phyloP scores from a whole-genome alignment of 2,888 invertebrate species.

The Dorcus parallelipipedus region DNA sequence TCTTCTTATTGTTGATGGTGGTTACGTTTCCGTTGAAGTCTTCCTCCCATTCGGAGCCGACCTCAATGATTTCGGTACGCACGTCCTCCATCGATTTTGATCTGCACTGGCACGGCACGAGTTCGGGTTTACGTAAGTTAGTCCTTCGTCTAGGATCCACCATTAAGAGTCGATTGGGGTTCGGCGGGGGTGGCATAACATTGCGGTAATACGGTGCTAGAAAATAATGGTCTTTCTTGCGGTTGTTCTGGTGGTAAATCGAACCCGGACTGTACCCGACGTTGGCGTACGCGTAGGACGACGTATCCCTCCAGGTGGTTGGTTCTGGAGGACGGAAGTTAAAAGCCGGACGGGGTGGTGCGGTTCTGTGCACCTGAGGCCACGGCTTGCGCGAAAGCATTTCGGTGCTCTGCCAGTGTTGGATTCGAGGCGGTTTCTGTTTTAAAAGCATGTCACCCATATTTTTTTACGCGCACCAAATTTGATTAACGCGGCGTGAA shows the following conservation, averaged over 20 bases:
- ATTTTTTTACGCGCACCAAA: constrained; percentile 13
- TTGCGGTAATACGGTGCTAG: constrained; percentile 67
- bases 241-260: constrained; percentile 35
- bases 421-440: constrained; percentile 57
- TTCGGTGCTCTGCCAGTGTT: constrained; percentile 46
- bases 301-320: constrained; percentile 36
- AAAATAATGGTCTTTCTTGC: constrained; percentile 59
- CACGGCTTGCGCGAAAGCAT: constrained; percentile 56
- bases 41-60: constrained; percentile 54
- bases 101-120: constrained; percentile 59
- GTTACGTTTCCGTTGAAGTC: constrained; percentile 63
- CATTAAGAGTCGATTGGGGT: constrained; percentile 40
- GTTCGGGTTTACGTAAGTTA: constrained; percentile 23
- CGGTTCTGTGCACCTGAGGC: constrained; percentile 57
- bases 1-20: constrained; percentile 46
- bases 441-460: constrained; percentile 64
- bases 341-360: constrained; percentile 51
- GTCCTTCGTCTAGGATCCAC: constrained; percentile 38
- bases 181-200: constrained; percentile 60
- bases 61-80: constrained; percentile 59
- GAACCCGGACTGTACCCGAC: constrained; percentile 28
- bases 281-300: constrained; percentile 23
- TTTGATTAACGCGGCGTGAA: constrained; percentile 4
- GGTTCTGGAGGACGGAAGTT: constrained; percentile 33
- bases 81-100: constrained; percentile 73